phyloP scores from a whole-genome alignment of 1,140 invertebrate species.

The Matsumurasca onukii region DNA sequence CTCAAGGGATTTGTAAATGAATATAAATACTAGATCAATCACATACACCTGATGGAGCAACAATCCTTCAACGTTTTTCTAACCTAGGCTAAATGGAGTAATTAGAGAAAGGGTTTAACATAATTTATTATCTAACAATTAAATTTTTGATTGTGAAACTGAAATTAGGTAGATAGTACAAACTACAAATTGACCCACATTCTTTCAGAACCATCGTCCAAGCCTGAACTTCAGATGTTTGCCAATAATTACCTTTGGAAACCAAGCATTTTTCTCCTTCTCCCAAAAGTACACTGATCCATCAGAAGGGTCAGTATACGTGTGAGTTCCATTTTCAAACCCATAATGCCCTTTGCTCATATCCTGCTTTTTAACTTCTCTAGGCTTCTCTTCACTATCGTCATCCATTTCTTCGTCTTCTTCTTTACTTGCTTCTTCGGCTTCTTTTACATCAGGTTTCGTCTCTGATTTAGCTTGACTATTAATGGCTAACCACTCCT shows the following conservation, averaged over 20 bases:
- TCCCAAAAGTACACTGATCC: conserved; percentile 93
- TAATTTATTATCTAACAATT: no score
- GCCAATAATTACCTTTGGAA: conserved; percentile 90
- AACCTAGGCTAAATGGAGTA: no score
- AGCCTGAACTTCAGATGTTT: no score
- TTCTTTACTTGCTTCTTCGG: conserved; percentile 47
- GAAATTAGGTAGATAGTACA: no score
- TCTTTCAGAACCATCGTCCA: no score
- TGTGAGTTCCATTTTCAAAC: conserved; percentile 75
- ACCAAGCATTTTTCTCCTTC: conserved; percentile 86
- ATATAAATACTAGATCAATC: no score
- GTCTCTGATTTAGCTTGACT: conserved; percentile 42
- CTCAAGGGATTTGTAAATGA: no score
- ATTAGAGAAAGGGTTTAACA: no score
- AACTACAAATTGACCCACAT: no score
- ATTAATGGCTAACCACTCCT: conserved; percentile 64
- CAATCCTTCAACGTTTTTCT: no score
- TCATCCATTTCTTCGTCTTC: conserved; percentile 43
- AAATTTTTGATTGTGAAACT: no score
- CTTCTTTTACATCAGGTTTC: conserved; percentile 41
- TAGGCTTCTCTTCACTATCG: conserved; percentile 40
- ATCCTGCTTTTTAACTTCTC: conserved; percentile 47
- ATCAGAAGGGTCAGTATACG: conserved; percentile 81
- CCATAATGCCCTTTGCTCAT: conserved; percentile 57
- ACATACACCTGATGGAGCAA: no score